Evolutionary conservation across 2,888 invertebrate genomes (phyloP).

Genomic region (Abrostola triplasia): DNA sequence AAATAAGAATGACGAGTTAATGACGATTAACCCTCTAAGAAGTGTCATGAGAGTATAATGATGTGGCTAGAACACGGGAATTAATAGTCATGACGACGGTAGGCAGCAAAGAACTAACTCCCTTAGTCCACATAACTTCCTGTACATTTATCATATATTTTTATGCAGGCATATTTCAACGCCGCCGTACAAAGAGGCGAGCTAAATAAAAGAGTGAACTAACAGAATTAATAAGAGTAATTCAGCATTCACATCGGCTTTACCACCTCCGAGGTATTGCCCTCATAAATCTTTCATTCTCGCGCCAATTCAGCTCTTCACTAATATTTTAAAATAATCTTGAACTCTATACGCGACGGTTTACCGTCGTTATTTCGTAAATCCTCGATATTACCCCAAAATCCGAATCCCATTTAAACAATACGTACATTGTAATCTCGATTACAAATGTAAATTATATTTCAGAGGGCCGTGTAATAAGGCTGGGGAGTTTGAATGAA

Average conservation of each 20-base stretch:
- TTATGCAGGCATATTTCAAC: constrained; percentile 41
- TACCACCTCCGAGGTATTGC: constrained; percentile 64
- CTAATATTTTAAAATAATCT: constrained; percentile 58
- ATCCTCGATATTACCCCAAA: constrained; percentile 47
- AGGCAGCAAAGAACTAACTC: constrained; percentile 26
- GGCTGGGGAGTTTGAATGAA: constrained; percentile 53
- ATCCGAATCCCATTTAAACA: constrained; percentile 62
- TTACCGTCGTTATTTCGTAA: constrained; percentile 60
- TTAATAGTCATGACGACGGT: constrained; percentile 23
- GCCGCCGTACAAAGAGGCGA: constrained; percentile 48
- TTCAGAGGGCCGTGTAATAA: constrained; percentile 54
- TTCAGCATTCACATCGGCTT: constrained; percentile 57
- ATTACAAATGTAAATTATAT: constrained; percentile 66
- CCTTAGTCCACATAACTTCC: constrained; percentile 34
- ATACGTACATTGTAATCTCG: constrained; percentile 58
- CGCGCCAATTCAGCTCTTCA: constrained; percentile 49
- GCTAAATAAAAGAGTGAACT: constrained; percentile 56
- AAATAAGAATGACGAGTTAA: constrained; percentile 43
- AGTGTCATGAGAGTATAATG: constrained; percentile 43
- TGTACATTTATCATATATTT: constrained; percentile 50
- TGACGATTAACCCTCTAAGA: constrained; percentile 45
- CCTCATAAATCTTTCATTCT: constrained; percentile 67
- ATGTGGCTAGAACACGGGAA: constrained; percentile 36
- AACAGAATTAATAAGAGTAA: constrained; percentile 62
- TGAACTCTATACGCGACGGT: constrained; percentile 57